Evolutionary conservation across 2,797 vertebrate genomes (phyloP), one percentile per base, ranked within the genome.

Genomic region (Brachyrhaphis roseni): DNA sequence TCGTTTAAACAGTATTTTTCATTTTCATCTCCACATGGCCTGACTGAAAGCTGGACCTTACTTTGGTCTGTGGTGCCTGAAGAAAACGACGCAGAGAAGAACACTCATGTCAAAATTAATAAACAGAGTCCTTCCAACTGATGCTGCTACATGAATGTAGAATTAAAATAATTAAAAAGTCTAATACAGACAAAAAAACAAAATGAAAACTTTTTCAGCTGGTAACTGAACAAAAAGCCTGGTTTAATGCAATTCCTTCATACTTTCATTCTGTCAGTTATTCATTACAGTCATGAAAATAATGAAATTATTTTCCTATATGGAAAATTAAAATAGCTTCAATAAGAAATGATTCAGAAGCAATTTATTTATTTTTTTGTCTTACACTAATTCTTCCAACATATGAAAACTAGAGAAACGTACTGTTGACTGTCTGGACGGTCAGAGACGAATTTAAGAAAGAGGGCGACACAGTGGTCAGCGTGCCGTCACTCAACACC

Each of bases 1-100:
- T 78, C 93, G 2, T 95, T 94, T 18, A 59, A 1, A 77, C 95
- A 96, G 81, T 59, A 96, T 1, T 23, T 5, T 2, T 57, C n/a
- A 26, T 94, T 41, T 41, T 92, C 72, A 0, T 20, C 70, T 34
- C 55, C 76, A 10, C 95, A 96, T 0, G 90, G 23, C 0, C 15
- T 90, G 74, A 87, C 82, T 26, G 78, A 13, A 12, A 2, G 74
- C 72, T 81, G 75, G 51, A 89, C 78, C 5, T 0, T 28, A 5
- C 90, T 87, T 34, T 41, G 45, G 46, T 89, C 90, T 36, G 8
- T 7, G 26, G 18, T 88, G 55, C 64, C 95, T 95, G 74, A 39
- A 84, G 34, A 78, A 18, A 75, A 47, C 18, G 6, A 72, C 0
- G 1, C 18, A 39, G 10, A 74, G 76, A 39, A 47, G 39, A 72